phyloP scores from a whole-genome alignment of 2,888 invertebrate genomes.

The Ptychoptera contaminata region DNA sequence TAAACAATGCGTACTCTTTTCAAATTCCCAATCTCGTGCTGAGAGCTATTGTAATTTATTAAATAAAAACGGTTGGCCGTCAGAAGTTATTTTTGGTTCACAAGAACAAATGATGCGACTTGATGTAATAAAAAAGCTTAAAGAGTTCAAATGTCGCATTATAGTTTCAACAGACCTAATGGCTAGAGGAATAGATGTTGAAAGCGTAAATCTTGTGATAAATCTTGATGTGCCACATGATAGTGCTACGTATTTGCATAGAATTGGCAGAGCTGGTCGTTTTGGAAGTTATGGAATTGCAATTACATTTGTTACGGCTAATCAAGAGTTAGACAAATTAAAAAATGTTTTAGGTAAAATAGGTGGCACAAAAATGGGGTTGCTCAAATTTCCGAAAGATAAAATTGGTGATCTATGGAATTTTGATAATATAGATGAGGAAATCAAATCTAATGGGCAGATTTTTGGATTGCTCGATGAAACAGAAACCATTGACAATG shows the following conservation, averaged over 20 bases:
- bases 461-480: constrained; percentile 1
- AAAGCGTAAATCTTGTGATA: constrained; percentile 82
- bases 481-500: neutral
- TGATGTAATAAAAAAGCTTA: constrained; percentile 58
- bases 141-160: constrained; percentile 66
- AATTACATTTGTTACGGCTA: constrained; percentile 53
- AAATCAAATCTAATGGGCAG: constrained; percentile 3
- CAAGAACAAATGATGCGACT: constrained; percentile 66
- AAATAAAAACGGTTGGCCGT: constrained; percentile 57
- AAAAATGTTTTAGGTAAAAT: constrained; percentile 39
- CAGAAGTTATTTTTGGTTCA: constrained; percentile 59
- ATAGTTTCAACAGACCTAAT: constrained; percentile 82
- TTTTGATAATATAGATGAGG: constrained; percentile 12
- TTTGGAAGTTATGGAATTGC: constrained; percentile 77
- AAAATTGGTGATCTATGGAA: constrained; percentile 14
- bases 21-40: constrained; percentile 74
- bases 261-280: constrained; percentile 90
- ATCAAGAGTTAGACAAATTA: constrained; percentile 44
- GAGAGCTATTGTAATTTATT: constrained; percentile 60
- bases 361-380: constrained; percentile 35
- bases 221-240: constrained; percentile 78
- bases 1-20: constrained; percentile 84
- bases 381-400: constrained; percentile 32
- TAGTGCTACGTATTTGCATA: constrained; percentile 74
- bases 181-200: constrained; percentile 87